Conservation (phyloP, 1,140 invertebrate genomes). For the Bathynomus jamesi region DNA sequence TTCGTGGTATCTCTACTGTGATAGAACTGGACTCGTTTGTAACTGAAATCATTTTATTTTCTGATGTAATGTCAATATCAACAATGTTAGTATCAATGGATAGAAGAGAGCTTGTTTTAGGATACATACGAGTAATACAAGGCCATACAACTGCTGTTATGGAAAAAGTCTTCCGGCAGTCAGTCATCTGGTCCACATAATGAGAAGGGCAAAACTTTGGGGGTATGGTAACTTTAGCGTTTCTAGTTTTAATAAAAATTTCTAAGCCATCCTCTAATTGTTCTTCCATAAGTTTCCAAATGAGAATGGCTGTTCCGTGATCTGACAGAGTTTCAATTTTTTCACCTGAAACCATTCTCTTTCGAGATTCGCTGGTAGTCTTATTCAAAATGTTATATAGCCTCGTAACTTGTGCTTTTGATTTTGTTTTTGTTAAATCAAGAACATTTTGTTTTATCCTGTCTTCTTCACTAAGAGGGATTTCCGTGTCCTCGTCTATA, state of each 20-base stretch:
- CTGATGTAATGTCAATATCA: not conserved
- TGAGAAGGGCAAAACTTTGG: conserved; percentile 12
- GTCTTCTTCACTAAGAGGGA: conserved; percentile 3
- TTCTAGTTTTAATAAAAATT: not conserved
- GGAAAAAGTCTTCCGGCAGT: conserved; percentile 8
- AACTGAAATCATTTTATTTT: not conserved
- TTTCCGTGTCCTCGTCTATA: conserved; percentile 4
- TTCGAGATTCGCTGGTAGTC: not conserved
- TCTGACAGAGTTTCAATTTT: not conserved
- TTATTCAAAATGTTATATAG: conserved; percentile 1
- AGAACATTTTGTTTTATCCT: not conserved
- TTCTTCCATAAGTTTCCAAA: conserved; percentile 8
- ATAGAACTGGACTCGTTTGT: not conserved
- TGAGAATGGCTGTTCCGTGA: conserved; percentile 6
- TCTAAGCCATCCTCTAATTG: conserved; percentile 1
- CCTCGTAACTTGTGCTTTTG: conserved; percentile 3
- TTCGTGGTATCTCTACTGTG: conserved; percentile 11
- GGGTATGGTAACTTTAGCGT: conserved; percentile 4
- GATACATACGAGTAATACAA: conserved; percentile 10
- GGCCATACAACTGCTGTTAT: conserved; percentile 13
- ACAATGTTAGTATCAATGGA: conserved; percentile 1
- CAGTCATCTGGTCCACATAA: not conserved
- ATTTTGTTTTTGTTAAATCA: conserved; percentile 2
- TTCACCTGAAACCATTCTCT: conserved; percentile 8
- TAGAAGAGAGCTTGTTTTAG: not conserved